A percentile compares a stretch with the other conserved stretches of the same genome.
Conservation (phyloP, 1,140 invertebrate species). For the Eumaeus atala region DNA sequence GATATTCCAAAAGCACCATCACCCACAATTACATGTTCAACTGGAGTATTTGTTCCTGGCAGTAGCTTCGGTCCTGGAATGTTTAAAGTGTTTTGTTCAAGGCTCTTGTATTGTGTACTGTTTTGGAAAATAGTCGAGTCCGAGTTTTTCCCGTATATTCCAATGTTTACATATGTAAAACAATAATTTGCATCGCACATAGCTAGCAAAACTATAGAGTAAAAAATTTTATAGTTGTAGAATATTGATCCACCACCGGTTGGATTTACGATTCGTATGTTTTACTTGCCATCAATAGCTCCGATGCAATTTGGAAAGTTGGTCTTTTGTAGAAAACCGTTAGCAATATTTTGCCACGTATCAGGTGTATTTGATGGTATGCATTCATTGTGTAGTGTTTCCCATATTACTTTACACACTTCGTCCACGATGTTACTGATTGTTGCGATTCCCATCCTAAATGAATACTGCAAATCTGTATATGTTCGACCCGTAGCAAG, state of each 20-base stretch:
- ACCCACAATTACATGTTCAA: conserved; percentile 21
- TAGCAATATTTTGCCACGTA: no score
- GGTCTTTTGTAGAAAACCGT: no score
- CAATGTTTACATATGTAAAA: conserved; percentile 16
- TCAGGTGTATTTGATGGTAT: no score
- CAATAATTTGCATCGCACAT: conserved; percentile 7
- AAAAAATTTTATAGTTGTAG: conserved; percentile 6
- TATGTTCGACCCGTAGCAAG: conserved; percentile 5
- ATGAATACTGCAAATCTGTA: background rate
- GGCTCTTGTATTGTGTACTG: conserved; percentile 15
- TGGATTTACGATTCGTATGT: conserved; percentile 5
- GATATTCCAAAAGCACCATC: conserved; percentile 26
- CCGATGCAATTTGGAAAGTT: no score
- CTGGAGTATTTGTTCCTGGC: conserved; percentile 19
- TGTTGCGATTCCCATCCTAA: no score
- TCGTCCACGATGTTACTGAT: no score
- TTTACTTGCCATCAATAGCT: background rate
- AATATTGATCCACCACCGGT: conserved; percentile 4
- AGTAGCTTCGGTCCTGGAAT: conserved; percentile 17
- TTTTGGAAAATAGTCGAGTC: conserved; percentile 18
- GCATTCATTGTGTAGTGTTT: no score
- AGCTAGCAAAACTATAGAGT: background rate
- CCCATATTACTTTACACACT: no score
- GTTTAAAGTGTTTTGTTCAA: conserved; percentile 16
- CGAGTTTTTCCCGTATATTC: conserved; percentile 16